These are phyloP conservation scores for Loris lydekkerianus DNA, from an alignment of 2,797 vertebrate genomes.

Conservation along the genomic window DNA sequence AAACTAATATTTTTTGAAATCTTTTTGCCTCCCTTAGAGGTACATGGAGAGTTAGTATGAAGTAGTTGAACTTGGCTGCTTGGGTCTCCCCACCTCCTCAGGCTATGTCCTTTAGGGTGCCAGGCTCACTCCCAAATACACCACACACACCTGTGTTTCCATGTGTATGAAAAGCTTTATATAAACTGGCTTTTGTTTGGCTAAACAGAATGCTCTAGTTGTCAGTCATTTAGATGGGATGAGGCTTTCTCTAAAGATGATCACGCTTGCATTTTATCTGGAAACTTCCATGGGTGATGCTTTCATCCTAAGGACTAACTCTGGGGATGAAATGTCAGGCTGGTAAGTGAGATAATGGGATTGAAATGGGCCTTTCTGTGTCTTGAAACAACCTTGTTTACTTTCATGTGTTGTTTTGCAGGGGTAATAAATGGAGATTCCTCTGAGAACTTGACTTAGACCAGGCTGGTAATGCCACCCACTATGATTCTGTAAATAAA, in stretches of 20 bases:
- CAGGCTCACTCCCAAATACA: neutral
- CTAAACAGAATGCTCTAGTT: neutral
- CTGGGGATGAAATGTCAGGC: neutral
- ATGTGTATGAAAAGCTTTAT: neutral
- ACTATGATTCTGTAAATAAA: slow-evolving; percentile 37
- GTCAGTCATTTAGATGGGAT: neutral
- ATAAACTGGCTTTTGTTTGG: neutral
- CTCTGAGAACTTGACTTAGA: neutral
- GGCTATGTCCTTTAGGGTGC: neutral
- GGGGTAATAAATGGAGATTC: neutral
- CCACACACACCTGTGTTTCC: neutral
- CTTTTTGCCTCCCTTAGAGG: neutral
- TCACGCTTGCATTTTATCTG: slow-evolving; percentile 38
- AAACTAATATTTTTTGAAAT: neutral
- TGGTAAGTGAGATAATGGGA: neutral
- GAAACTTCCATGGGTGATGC: neutral
- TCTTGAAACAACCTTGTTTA: neutral
- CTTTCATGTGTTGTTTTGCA: neutral
- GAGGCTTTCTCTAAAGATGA: slow-evolving; percentile 11
- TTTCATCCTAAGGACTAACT: neutral
- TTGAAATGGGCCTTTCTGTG: neutral
- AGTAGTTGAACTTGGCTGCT: neutral
- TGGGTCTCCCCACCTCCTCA: neutral
- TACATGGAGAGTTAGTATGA: neutral
- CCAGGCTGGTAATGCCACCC: neutral